Base-by-base conservation (phyloP, 92 coral and sea anemone genomes). In the Virgularia gustaviana region DNA sequence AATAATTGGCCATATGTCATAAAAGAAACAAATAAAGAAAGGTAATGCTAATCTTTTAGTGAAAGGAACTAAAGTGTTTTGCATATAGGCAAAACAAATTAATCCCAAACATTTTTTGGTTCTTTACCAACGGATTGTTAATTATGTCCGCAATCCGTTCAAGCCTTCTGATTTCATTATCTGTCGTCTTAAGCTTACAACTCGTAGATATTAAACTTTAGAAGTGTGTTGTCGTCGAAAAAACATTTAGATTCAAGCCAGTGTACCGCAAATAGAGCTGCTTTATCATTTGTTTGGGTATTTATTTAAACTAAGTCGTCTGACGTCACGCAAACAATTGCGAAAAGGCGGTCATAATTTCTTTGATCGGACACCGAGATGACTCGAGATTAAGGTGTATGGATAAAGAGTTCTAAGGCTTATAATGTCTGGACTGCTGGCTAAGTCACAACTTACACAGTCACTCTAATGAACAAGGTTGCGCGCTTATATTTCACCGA, bases 311-410 rank as follows among this genome's bases (percentile, higher is more conserved):
- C 60, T 49, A 49, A 35, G 53, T 55, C 18, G 31, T 12, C 58
- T 68, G 75, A 68, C 75, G 75, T 68, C 75, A 68, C 61, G 61
- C 75, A 35, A 34, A 33, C 54, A 45, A 20, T 65, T 25, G 39
- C 34, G 23, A 68, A 30, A 22, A 68, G 44, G 18, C 54, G 73
- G 49, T 39, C 47, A 34, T 45, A 29, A 68, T 8, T 52, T 52
- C 75, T 68, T 68, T 68, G 75, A 68, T 43, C 75, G 31, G n/a
- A n/a, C n/a, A n/a, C n/a, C n/a, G n/a, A n/a, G n/a, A n/a, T n/a
- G n/a, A n/a, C n/a, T n/a, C n/a, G n/a, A n/a, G n/a, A 56, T 66
- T 38, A 49, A 51, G 62, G 35, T 43, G 18, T 22, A 49, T 49
- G 61, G 23, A 68, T 29, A 68, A 27, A 25, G 49, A 47, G 30